These are phyloP conservation scores for Maconellicoccus hirsutus DNA, from an alignment of 1,140 invertebrate genomes.

Conservation along the genomic window DNA sequence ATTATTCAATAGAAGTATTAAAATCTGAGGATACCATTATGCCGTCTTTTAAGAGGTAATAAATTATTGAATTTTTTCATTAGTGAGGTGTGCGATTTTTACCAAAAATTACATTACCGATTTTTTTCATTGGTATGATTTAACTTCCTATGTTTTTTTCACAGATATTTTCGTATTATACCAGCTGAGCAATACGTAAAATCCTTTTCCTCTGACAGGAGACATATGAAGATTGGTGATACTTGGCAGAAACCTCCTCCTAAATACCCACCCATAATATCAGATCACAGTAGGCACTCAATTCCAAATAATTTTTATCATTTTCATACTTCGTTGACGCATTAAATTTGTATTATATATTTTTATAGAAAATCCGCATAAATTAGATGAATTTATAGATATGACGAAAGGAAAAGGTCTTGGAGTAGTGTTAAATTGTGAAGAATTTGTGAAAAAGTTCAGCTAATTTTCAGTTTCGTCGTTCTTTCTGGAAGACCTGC, in stretches of 20 bases:
- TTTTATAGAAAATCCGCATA: neutral
- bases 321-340: no score
- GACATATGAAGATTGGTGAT: constrained; percentile 20
- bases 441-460: neutral
- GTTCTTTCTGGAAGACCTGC: neutral
- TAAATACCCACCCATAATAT: constrained; percentile 23
- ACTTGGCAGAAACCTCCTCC: constrained; percentile 24
- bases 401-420: neutral
- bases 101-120: neutral
- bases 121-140: no score
- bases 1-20: constrained; percentile 22
- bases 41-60: constrained; percentile 12
- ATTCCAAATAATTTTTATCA: no score
- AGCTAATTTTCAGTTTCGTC: neutral
- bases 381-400: neutral
- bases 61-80: neutral
- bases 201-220: constrained; percentile 24
- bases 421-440: neutral
- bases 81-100: neutral
- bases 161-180: constrained; percentile 23
- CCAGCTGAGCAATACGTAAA: constrained; percentile 13
- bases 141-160: neutral
- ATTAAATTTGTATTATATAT: neutral
- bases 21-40: constrained; percentile 10
- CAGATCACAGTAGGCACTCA: neutral